These are phyloP conservation scores for Egretta garzetta DNA, from an alignment of 2,113 vertebrate genomes.

Conservation along the genomic window DNA sequence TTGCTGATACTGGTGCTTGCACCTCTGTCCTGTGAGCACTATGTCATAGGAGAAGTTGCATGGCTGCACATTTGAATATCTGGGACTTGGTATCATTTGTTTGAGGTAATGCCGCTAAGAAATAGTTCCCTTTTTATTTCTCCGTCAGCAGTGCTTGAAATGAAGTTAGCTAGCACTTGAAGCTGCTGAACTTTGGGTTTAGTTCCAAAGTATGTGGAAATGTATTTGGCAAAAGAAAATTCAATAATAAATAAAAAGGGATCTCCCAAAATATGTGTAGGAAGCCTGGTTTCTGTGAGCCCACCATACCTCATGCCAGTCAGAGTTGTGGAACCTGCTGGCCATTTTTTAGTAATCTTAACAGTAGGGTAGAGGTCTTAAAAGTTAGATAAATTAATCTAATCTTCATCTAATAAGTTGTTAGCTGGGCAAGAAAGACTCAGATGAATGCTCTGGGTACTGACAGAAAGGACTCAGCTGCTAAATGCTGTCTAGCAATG, in stretches of 20 bases:
- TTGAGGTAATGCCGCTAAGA: background rate
- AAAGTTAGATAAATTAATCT: constrained; percentile 1
- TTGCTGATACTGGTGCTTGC: too few species aligned
- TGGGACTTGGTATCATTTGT: background rate
- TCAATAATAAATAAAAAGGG: background rate
- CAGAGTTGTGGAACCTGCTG: background rate
- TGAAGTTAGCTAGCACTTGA: background rate
- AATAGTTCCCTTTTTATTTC: background rate
- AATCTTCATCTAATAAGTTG: background rate
- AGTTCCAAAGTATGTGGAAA: background rate
- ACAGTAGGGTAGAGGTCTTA: background rate
- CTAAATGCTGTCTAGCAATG: background rate
- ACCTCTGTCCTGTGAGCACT: background rate
- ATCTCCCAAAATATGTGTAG: background rate
- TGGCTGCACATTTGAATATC: background rate
- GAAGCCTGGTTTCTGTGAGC: background rate
- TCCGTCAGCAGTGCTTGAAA: background rate
- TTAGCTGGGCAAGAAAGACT: background rate
- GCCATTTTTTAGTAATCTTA: background rate
- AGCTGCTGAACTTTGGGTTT: background rate
- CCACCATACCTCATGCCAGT: background rate
- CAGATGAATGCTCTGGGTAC: background rate
- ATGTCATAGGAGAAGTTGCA: background rate
- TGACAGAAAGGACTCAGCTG: background rate
- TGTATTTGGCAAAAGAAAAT: background rate